These are phyloP conservation scores for Siderastrea siderea DNA, from an alignment of 92 coral and sea anemone species.

Conservation along the genomic window DNA sequence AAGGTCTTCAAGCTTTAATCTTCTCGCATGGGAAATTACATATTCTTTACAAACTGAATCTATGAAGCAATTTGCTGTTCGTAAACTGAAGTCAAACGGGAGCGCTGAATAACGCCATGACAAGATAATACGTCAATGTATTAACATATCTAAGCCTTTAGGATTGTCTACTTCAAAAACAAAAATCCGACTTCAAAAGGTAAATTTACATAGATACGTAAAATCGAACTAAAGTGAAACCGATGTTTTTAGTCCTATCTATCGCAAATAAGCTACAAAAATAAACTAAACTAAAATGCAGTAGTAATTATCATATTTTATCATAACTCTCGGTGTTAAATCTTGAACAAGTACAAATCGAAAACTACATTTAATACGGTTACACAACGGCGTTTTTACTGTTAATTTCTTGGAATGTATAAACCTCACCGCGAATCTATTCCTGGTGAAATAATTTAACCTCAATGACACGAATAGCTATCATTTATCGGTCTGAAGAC, in stretches of 20 bases:
- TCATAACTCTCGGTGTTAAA: slow-evolving; percentile 5
- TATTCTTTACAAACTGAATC: slow-evolving; percentile 25
- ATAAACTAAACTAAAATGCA: slow-evolving; percentile 16
- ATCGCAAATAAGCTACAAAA: slow-evolving; percentile 13
- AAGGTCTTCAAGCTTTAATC: slow-evolving; percentile 12
- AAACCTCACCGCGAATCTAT: neutral
- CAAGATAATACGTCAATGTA: slow-evolving; percentile 6
- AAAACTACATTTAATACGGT: neutral
- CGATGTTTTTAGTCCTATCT: neutral
- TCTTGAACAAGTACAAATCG: neutral
- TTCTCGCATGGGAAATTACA: slow-evolving; percentile 5
- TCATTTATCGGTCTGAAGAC: slow-evolving; percentile 10
- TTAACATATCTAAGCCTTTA: neutral
- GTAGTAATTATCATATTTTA: slow-evolving; percentile 39
- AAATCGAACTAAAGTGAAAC: neutral
- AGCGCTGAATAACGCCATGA: slow-evolving; percentile 23
- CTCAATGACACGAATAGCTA: neutral
- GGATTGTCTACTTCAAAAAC: neutral
- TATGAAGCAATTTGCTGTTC: neutral
- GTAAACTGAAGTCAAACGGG: neutral
- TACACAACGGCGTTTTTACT: neutral
- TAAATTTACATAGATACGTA: slow-evolving; percentile 17
- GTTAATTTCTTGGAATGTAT: neutral
- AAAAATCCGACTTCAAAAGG: slow-evolving; percentile 3
- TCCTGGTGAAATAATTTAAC: neutral